A percentile compares a stretch with the other conserved stretches of the same genome.
Conservation (phyloP, 2,888 invertebrate species). For the Acronicta psi region DNA sequence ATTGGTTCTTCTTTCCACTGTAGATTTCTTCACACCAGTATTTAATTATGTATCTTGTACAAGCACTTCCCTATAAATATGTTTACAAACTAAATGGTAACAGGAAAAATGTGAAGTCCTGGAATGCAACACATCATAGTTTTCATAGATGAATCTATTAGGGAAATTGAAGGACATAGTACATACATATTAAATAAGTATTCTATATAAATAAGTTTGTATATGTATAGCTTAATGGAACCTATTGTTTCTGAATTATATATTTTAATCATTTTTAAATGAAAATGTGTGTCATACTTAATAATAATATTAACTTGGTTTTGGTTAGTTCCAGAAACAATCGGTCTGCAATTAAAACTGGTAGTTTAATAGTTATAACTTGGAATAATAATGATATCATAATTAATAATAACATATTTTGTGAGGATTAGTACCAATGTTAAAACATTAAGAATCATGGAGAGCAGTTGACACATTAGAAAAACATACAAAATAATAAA, state of each 20-base stretch:
- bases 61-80: conserved; percentile 31
- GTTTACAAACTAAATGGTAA: conserved; percentile 30
- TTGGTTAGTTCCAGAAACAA: neutral
- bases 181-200: neutral
- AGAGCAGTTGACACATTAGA: neutral
- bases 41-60: conserved; percentile 22
- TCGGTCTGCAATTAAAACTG: neutral
- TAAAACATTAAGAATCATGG: neutral
- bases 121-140: conserved; percentile 30
- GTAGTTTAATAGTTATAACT: no score
- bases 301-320: neutral
- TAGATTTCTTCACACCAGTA: conserved; percentile 35
- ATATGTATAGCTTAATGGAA: neutral
- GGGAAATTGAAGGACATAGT: conserved; percentile 8
- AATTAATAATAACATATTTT: no score
- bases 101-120: conserved; percentile 26
- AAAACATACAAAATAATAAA: conserved; percentile 1
- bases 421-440: neutral
- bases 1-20: conserved; percentile 22
- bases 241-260: neutral
- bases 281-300: neutral
- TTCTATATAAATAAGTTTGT: neutral
- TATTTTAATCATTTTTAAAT: neutral
- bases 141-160: neutral
- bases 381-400: no score